Evolutionary conservation across 2,888 invertebrate species (phyloP), one percentile per base, ranked within the genome.

Genomic region (Xylota segnis): DNA sequence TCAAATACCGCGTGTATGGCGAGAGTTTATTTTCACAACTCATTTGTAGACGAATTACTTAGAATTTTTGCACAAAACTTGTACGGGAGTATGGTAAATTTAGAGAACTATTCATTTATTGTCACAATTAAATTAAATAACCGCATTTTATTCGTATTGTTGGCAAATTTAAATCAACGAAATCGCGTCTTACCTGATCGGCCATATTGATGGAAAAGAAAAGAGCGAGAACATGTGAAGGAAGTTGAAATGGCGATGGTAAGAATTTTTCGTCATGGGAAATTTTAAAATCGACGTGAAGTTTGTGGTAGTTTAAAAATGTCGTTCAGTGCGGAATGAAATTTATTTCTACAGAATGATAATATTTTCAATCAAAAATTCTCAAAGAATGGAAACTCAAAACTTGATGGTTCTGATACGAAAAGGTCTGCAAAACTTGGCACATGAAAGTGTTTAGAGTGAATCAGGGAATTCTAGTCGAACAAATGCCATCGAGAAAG

Each of bases 181-280:
- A 88, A 87, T 82, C 65, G 83, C 86, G 88, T 94, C 95, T 91
- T 94, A 96, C 96, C 95, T 96, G 96, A 93, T 96, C 96, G 93
- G 96, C 96, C 96, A 96, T 96, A 92, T 95, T 96, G 94, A 93
- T 93, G 90, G 88, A 89, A 90, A 90, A 91, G 90, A 90, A 92
- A 92, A 91, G 89, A 90, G 89, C 88, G 76, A 82, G 71, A 83
- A 59, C 87, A 77, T 37, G 82, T 56, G 88, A 87, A 88, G 89
- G 89, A 89, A 89, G 88, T 89, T 76, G 87, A 87, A 83, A 74
- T 59, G 83, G 83, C 84, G 78, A 88, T 65, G 86, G 37, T 52
- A 59, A 82, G 83, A 59, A 75, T 78, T 32, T 61, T 71, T 61
- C 40, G 10, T 14, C 14, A 40, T 40, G 71, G 72, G 77, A 50